Evolutionary conservation across 92 coral and sea anemone genomes (phyloP), one percentile per base, ranked within the genome.

Genomic region (Porites divaricata): DNA sequence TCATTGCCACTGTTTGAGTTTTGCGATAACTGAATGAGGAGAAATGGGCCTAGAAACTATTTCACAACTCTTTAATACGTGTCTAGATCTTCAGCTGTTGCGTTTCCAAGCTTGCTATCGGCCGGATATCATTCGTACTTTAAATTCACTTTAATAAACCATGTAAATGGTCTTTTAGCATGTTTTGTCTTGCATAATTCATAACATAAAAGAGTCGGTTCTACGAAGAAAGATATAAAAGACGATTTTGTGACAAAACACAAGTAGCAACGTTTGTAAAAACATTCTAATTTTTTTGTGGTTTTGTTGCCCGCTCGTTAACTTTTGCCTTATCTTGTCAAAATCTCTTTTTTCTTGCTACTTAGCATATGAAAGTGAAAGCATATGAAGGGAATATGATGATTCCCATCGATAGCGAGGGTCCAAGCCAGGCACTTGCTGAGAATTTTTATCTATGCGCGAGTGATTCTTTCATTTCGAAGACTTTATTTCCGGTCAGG

Each of bases 401-500:
- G 24, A 8, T 35, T 17, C 45, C 26, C 67, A 41, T 70, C 61
- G 85, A 68, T 35, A 80, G 76, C 58, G 57, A 78, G 48, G 24
- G 35, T 35, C 9, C 23, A n/a, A 25, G 70, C 22, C 20, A 35
- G 57, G 9, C 70, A 2, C 52, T 41, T 20, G 81, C 70, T 61
- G 81, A 56, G 65, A 49, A 9, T 63, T 16, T 54, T 57, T 9
- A 62, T 76, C 58, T 57, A 22, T 48, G 53, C 57, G 58, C 21
- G 81, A 77, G 21, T 20, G 67, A 63, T 63, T 63, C 45, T 48
- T 63, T 11, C 81, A 70, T 45, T 76, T 56, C 59, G 51, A 66
- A 20, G 58, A 49, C 50, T 50, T 52, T n/a, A 79, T 75, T 67
- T 79, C 84, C 83, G 83, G 83, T 79, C 24, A 26, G 57, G 64